A percentile compares a stretch with the other conserved stretches of the same genome.
phyloP scores from a whole-genome alignment of 2,113 vertebrate species.

The Danionella cerebrum region DNA sequence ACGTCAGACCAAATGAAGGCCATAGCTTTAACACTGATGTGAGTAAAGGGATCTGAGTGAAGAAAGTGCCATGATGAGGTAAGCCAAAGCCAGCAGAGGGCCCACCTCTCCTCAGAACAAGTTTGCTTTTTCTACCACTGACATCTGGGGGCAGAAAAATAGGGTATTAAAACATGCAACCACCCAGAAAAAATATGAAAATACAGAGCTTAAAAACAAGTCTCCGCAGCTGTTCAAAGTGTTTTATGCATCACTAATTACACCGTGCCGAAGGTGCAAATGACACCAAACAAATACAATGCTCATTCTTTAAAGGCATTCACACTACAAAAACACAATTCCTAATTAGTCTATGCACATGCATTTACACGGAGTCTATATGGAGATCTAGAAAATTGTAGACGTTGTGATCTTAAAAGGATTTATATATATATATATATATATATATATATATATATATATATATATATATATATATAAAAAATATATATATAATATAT shows the following conservation, averaged over 20 bases:
- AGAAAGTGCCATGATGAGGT: not conserved
- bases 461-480: no score
- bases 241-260: not conserved
- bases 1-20: no score
- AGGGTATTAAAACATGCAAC: not conserved
- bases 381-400: not conserved
- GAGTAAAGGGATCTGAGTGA: not conserved
- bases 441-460: no score
- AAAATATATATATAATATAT: no score
- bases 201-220: not conserved
- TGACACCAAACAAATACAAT: conserved; percentile 52
- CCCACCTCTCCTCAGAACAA: conserved; percentile 20
- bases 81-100: conserved; percentile 7
- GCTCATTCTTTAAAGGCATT: conserved; percentile 51
- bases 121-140: conserved; percentile 28
- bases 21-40: no score
- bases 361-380: conserved; percentile 31
- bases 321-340: conserved; percentile 46
- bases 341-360: conserved; percentile 39
- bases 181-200: not conserved
- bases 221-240: not conserved
- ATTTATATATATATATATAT: no score
- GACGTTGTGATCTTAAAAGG: not conserved
- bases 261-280: not conserved
- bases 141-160: conserved; percentile 21